Evolutionary conservation across 2,113 vertebrate genomes (phyloP).

Genomic region (Hipposideros armiger): DNA sequence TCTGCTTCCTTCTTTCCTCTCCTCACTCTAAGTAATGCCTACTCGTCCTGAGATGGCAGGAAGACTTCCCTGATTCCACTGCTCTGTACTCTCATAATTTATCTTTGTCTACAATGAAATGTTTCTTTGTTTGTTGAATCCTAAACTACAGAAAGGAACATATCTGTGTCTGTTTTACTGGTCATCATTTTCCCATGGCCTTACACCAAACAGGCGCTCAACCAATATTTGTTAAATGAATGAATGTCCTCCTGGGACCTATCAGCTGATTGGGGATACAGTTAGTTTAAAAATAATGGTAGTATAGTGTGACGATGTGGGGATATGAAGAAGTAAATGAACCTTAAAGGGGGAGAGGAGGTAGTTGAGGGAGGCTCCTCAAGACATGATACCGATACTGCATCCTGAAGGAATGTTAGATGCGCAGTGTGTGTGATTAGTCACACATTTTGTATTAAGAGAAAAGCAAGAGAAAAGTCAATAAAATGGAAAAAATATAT

Average conservation of each 20-base stretch:
- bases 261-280: not conserved
- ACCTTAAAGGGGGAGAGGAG: not conserved
- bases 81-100: not conserved
- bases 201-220: not conserved
- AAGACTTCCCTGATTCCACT: not conserved
- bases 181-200: not conserved
- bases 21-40: not conserved
- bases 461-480: not conserved
- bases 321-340: not conserved
- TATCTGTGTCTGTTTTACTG: not conserved
- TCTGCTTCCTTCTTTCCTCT: not conserved
- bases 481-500: constrained; percentile 4
- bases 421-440: not conserved
- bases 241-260: not conserved
- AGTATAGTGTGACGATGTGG: not conserved
- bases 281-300: not conserved
- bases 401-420: not conserved
- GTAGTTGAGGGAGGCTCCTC: not conserved
- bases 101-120: not conserved
- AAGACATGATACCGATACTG: not conserved
- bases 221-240: not conserved
- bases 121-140: not conserved
- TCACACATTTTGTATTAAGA: not conserved
- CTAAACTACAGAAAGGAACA: not conserved
- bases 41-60: not conserved